Evolutionary conservation across 2,113 vertebrate genomes (phyloP).

Genomic region (Perca fluviatilis): DNA sequence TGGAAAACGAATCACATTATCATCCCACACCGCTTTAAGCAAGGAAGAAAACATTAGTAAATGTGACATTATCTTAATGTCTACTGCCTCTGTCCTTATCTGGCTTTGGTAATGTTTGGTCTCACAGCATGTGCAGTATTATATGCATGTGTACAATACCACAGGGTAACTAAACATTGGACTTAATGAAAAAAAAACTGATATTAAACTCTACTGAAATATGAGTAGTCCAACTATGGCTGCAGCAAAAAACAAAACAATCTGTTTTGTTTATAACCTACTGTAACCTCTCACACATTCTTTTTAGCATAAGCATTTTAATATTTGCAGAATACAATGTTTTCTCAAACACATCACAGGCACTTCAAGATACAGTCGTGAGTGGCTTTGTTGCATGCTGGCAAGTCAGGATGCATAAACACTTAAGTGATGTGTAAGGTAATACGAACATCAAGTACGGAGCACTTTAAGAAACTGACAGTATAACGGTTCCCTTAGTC

Average conservation of each 20-base stretch:
- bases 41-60: slow-evolving; percentile 42
- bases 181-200: not conserved
- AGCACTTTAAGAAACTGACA: not conserved
- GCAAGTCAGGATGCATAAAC: not conserved
- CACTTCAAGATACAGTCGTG: not conserved
- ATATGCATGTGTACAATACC: not conserved
- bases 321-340: slow-evolving; percentile 3
- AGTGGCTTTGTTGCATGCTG: not conserved
- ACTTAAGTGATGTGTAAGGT: not conserved
- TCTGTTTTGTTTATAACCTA: not conserved
- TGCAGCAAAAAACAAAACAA: not conserved
- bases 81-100: slow-evolving; percentile 41
- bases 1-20: slow-evolving; percentile 47
- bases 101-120: slow-evolving; percentile 36
- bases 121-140: slow-evolving; percentile 16
- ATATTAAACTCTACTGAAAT: not conserved
- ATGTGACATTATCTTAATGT: slow-evolving; percentile 29
- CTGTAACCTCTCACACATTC: not conserved
- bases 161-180: slow-evolving; percentile 21
- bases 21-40: slow-evolving; percentile 40
- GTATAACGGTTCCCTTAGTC: not conserved
- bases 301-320: slow-evolving; percentile 1
- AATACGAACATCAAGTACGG: not conserved
- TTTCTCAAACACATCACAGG: not conserved
- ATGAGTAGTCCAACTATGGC: slow-evolving; percentile 9